Percentiles rank a stretch among this genome's conserved stretches.
Evolutionary conservation across 2,113 vertebrate genomes (phyloP).

Genomic region (Ceyx melanurus): DNA sequence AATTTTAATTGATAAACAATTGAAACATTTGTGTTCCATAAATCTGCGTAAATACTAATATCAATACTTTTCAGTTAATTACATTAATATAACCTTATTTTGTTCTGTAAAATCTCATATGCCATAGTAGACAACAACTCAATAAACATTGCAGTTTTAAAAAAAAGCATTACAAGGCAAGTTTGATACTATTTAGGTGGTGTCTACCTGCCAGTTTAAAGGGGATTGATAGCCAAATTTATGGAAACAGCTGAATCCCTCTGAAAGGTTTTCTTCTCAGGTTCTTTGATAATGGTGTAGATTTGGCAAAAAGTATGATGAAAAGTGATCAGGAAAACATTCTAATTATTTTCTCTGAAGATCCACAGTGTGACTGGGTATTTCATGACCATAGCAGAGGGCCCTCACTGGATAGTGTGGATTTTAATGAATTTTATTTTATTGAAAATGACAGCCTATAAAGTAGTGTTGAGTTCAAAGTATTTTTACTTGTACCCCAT

Average conservation of each 20-base stretch:
- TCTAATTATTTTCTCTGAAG: neutral
- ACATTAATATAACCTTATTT: neutral
- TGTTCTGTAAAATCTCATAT: neutral
- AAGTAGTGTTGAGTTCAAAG: neutral
- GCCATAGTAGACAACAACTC: neutral
- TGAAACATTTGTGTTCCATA: conserved; percentile 16
- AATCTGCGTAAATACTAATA: neutral
- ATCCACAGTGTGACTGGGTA: neutral
- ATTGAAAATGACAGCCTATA: neutral
- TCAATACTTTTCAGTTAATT: neutral
- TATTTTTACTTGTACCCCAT: neutral
- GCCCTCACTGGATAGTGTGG: neutral
- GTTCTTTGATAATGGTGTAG: neutral
- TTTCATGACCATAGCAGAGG: neutral
- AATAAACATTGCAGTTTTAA: neutral
- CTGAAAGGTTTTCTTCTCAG: neutral
- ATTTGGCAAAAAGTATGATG: neutral
- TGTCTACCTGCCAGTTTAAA: neutral
- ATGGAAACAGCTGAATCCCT: neutral
- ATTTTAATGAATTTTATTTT: neutral
- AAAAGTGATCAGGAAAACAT: neutral
- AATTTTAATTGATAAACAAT: conserved; percentile 35
- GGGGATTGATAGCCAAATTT: neutral
- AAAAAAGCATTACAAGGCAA: neutral
- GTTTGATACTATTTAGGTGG: neutral